Percentiles rank a stretch among this genome's conserved stretches.
phyloP scores from a whole-genome alignment of 2,797 vertebrate genomes.

The Heliangelus exortis region DNA sequence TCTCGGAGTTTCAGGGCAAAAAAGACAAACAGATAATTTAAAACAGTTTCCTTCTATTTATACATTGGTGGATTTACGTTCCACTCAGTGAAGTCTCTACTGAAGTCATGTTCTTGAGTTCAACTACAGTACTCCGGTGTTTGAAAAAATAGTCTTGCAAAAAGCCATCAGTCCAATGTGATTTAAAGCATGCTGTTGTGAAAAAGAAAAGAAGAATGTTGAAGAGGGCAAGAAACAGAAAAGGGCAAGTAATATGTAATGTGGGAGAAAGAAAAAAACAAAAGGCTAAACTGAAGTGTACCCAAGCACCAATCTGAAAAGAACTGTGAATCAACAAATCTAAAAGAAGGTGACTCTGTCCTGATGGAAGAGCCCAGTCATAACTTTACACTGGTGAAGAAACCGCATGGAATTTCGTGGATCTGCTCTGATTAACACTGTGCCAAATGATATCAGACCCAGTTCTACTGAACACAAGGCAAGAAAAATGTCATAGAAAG shows the following conservation, averaged over 20 bases:
- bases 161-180: neutral
- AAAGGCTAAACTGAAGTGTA: neutral
- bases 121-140: neutral
- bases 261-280: neutral
- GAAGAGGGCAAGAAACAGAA: neutral
- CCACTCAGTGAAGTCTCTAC: neutral
- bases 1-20: neutral
- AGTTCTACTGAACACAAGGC: neutral
- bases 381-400: neutral
- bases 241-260: neutral
- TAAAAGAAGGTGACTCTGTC: neutral
- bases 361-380: neutral
- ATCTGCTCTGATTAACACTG: neutral
- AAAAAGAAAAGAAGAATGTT: neutral
- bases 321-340: neutral
- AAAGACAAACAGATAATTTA: neutral
- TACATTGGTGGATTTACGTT: neutral
- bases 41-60: neutral
- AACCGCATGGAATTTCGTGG: neutral
- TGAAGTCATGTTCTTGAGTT: neutral
- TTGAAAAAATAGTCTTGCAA: neutral
- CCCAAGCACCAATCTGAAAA: neutral
- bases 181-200: neutral
- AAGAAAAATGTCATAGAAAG: neutral
- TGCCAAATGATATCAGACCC: neutral